These are phyloP conservation scores for Cyclophora albipunctata DNA, from an alignment of 2,888 invertebrate genomes.

Conservation along the genomic window DNA sequence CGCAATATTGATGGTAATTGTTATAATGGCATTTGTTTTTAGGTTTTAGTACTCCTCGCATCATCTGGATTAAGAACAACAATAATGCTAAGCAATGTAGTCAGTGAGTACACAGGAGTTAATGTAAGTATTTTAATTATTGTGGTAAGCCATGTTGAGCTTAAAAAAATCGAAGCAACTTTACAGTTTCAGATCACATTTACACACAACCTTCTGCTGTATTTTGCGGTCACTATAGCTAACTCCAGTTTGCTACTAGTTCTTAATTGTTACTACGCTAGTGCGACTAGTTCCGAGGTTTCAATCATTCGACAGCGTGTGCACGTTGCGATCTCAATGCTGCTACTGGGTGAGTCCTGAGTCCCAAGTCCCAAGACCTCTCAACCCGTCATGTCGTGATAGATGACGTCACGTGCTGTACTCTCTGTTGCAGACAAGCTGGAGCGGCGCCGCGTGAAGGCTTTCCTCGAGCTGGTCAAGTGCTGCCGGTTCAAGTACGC, in stretches of 20 bases:
- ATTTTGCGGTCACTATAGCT: constrained; percentile 30
- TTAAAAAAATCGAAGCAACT: too few relatives aligned
- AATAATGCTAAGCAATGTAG: too few relatives aligned
- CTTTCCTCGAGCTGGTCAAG: constrained; percentile 49
- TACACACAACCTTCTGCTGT: constrained; percentile 1
- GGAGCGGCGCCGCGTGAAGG: constrained; percentile 50
- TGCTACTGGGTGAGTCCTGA: constrained; percentile 32
- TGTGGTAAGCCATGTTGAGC: too few relatives aligned
- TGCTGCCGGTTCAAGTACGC: constrained; percentile 54
- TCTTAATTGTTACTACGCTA: constrained; percentile 48
- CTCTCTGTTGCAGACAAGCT: constrained; percentile 42
- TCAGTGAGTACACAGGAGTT: too few relatives aligned
- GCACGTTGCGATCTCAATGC: constrained; percentile 48
- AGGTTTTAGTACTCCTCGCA: too few relatives aligned
- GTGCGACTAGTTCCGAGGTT: constrained; percentile 41
- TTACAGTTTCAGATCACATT: too few relatives aligned
- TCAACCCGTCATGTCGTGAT: not conserved
- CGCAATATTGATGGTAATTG: too few relatives aligned
- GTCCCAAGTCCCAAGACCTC: not conserved
- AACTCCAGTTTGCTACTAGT: constrained; percentile 43
- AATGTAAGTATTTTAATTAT: too few relatives aligned
- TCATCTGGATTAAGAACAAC: too few relatives aligned
- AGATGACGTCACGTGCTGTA: too few relatives aligned
- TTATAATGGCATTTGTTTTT: too few relatives aligned
- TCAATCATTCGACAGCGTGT: constrained; percentile 39